Evolutionary conservation across 2,797 vertebrate genomes (phyloP), one percentile per base, ranked within the genome.

Genomic region (Acanthurus leucopareius): DNA sequence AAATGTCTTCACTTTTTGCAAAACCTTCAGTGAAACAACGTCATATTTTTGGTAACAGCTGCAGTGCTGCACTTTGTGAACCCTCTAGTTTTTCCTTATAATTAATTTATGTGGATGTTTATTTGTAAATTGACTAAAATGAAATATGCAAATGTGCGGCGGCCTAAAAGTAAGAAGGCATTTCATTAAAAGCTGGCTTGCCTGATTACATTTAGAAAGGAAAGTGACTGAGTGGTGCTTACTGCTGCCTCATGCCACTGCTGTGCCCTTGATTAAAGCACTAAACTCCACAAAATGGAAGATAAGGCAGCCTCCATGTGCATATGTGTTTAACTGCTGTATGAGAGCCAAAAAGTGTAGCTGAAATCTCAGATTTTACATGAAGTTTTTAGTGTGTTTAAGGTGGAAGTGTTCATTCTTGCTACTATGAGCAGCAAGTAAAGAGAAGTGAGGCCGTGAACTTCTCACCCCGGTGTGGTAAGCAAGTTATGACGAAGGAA

Each of bases 301-400:
- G 40, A 67, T 72, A 68, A 72, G 25, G 35, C 42, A 45, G 56
- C 58, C 44, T 56, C 25, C 60, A 80, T 45, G n/a, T 59, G 48
- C 62, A 4, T 6, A 4, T 51, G 40, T 35, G 11, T 57, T 11
- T 53, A 13, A 22, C 28, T 32, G 28, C 2, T 60, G 5, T 53
- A n/a, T 42, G 53, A 20, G 19, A n/a, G 49, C 52, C 59, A 52
- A 32, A 3, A 3, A 17, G 32, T 14, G 35, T 56, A 15, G 44
- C 47, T 25, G 52, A 16, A 51, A 54, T 68, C 3, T 52, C 14
- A 16, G 16, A 3, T 51, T 51, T 38, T 57, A 45, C 44, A 45
- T 15, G 5, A 10, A 47, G 38, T 25, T 69, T 77, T 62, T n/a
- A 54, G 25, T 17, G 10, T 17, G 7, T 22, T 58, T 25, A 25